phyloP scores from a whole-genome alignment of 53 echinoderm and acorn worm species.

The Pentamera pediparva region DNA sequence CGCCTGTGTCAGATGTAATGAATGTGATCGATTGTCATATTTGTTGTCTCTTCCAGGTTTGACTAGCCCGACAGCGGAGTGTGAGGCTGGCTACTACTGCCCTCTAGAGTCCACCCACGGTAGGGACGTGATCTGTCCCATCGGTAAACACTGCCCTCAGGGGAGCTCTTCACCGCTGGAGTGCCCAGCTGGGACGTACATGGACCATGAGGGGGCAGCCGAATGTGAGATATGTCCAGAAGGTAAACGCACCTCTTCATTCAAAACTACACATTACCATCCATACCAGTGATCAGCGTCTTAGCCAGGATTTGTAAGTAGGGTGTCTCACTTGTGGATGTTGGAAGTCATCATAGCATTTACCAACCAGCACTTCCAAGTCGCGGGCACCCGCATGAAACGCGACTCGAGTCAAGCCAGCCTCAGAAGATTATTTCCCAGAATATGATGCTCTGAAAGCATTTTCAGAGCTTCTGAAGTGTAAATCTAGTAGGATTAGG shows the following conservation, averaged over 20 bases:
- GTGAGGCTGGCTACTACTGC: conserved; percentile 88
- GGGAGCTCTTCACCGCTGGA: conserved; percentile 84
- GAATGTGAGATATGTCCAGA: conserved; percentile 85
- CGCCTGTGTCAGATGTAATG: not conserved
- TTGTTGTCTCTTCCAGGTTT: conserved; percentile 55
- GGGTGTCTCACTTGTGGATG: no score
- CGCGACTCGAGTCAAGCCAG: no score
- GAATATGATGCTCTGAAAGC: no score
- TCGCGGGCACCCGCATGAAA: no score
- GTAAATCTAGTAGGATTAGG: no score
- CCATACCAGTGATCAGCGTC: no score
- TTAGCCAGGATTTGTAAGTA: no score
- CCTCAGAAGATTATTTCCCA: no score
- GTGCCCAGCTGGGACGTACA: conserved; percentile 70
- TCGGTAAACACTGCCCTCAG: conserved; percentile 88
- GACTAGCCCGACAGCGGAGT: conserved; percentile 59
- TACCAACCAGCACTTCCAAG: no score
- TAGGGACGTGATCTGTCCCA: conserved; percentile 73
- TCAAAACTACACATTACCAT: no score
- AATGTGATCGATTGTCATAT: not conserved
- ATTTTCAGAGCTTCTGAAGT: no score
- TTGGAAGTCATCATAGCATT: no score
- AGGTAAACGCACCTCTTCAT: conserved; percentile 66
- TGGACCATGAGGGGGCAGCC: conserved; percentile 79
- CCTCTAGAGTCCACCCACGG: conserved; percentile 52